These are phyloP conservation scores for Sarcophaga bullata DNA, from an alignment of 1,140 invertebrate genomes.

Conservation along the genomic window DNA sequence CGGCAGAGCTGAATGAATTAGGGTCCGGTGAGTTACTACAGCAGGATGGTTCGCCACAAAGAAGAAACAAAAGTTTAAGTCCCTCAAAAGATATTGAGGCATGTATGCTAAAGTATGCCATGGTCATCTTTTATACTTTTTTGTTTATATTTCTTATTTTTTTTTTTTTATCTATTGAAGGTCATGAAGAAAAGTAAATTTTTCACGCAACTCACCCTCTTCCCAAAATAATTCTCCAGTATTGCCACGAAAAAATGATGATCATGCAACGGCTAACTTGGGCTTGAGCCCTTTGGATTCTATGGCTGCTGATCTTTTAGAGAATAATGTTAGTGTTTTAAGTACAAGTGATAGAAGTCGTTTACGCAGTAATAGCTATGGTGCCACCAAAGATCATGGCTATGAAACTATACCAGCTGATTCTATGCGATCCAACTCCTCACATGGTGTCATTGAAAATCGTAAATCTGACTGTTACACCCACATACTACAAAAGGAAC, in stretches of 20 bases:
- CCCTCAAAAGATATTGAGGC: conserved; percentile 77
- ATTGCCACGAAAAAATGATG: conserved; percentile 62
- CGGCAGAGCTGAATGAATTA: conserved; percentile 59
- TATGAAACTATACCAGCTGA: conserved; percentile 72
- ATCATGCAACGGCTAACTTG: conserved; percentile 48
- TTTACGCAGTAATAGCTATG: conserved; percentile 58
- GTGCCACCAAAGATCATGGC: conserved; percentile 68
- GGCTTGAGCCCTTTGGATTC: conserved; percentile 57
- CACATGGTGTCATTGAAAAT: conserved; percentile 54
- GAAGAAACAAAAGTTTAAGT: conserved; percentile 68
- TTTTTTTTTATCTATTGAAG: conserved; percentile 50
- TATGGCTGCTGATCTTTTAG: conserved; percentile 52
- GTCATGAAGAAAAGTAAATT: conserved; percentile 65
- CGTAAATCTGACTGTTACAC: conserved; percentile 65
- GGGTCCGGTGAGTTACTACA: conserved; percentile 48
- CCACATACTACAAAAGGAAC: conserved; percentile 59
- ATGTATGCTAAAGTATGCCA: conserved; percentile 84
- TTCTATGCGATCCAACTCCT: conserved; percentile 46
- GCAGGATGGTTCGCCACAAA: conserved; percentile 70
- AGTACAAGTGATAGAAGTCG: conserved; percentile 53
- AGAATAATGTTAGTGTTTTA: conserved; percentile 48
- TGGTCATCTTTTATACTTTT: conserved; percentile 43
- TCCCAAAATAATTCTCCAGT: conserved; percentile 61
- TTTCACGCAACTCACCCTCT: conserved; percentile 52
- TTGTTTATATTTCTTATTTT: not conserved